A percentile compares a stretch with the other conserved stretches of the same genome.
phyloP scores from a whole-genome alignment of 2,888 invertebrate species.

The Oxyteleia sp. region DNA sequence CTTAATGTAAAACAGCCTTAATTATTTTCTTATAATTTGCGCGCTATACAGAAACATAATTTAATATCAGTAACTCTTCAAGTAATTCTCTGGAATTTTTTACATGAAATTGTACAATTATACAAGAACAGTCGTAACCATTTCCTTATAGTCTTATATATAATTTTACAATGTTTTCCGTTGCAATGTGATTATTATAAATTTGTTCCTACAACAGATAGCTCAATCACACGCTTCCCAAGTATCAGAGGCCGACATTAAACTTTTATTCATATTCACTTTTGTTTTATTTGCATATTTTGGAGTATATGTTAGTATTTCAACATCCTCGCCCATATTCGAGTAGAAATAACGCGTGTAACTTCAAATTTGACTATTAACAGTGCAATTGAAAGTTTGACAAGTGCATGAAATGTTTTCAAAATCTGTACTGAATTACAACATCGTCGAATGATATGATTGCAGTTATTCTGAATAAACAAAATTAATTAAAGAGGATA shows the following conservation, averaged over 20 bases:
- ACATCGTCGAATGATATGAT: too few relatives aligned
- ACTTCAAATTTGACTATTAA: too few relatives aligned
- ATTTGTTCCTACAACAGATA: slow-evolving; percentile 2
- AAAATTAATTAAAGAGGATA: background rate
- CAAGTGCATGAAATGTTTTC: too few relatives aligned
- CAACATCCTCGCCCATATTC: background rate
- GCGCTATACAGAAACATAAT: background rate
- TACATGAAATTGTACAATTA: slow-evolving; percentile 7
- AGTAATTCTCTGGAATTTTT: background rate
- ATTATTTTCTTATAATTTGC: background rate
- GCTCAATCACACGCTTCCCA: background rate
- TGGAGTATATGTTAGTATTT: background rate
- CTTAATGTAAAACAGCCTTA: background rate
- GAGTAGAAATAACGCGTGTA: too few relatives aligned
- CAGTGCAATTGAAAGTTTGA: too few relatives aligned
- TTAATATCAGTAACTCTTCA: background rate
- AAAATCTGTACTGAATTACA: too few relatives aligned
- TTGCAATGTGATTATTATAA: background rate
- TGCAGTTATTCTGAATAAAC: too few relatives aligned
- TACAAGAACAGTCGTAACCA: background rate
- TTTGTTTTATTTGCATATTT: slow-evolving; percentile 2
- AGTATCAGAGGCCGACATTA: background rate
- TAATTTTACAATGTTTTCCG: slow-evolving; percentile 7
- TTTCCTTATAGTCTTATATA: background rate
- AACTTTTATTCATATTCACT: background rate